These are phyloP conservation scores for Psophia crepitans DNA, from an alignment of 2,113 vertebrate species.

Conservation along the genomic window DNA sequence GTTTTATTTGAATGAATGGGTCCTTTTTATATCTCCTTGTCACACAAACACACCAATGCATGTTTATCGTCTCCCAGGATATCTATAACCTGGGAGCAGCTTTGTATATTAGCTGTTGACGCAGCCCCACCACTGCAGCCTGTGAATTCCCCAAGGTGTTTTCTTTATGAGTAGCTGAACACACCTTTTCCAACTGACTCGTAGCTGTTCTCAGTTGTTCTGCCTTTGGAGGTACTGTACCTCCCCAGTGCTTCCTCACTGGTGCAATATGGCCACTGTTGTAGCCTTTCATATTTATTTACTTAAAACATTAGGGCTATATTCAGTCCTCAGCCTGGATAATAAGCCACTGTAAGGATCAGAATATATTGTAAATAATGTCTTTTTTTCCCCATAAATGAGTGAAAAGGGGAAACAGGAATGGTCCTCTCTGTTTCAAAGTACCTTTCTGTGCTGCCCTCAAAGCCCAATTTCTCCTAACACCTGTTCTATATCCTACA, in stretches of 20 bases:
- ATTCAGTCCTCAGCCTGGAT: neutral
- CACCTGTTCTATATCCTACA: neutral
- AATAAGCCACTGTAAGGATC: neutral
- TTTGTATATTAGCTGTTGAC: neutral
- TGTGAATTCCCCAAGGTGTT: neutral
- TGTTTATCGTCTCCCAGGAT: neutral
- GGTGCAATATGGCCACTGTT: neutral
- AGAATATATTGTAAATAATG: neutral
- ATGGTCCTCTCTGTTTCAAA: neutral
- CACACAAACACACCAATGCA: rapidly evolving
- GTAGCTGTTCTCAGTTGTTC: neutral
- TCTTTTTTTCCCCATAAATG: neutral
- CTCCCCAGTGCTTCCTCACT: neutral
- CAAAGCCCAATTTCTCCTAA: neutral
- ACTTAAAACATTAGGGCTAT: neutral
- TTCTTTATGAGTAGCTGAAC: neutral
- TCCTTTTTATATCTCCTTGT: neutral
- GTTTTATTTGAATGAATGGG: neutral
- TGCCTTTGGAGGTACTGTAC: neutral
- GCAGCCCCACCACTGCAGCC: neutral
- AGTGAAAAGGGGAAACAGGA: neutral
- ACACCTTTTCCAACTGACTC: neutral
- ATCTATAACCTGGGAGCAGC: neutral
- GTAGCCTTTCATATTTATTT: neutral
- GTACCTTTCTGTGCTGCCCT: neutral